These are phyloP conservation scores for Neopelma chrysocephalum DNA, from an alignment of 2,797 vertebrate species.

Conservation along the genomic window DNA sequence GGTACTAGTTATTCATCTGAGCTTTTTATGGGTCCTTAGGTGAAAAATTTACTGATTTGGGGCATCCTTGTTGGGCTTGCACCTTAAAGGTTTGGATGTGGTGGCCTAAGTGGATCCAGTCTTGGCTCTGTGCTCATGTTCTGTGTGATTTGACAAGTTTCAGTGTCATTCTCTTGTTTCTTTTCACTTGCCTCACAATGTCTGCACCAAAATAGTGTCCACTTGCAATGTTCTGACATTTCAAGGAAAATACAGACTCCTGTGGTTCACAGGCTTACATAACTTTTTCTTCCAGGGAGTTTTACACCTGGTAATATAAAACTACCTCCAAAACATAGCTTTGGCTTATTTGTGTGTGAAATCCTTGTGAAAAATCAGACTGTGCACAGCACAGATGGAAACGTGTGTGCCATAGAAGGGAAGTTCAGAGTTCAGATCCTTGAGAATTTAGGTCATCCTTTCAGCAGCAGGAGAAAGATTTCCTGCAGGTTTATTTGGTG, in stretches of 20 bases:
- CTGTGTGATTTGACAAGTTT: background rate
- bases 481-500: background rate
- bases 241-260: background rate
- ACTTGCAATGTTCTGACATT: background rate
- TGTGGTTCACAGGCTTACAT: background rate
- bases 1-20: background rate
- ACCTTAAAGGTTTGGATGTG: background rate
- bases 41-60: background rate
- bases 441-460: background rate
- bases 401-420: fast-evolving
- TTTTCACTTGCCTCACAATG: background rate
- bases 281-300: background rate
- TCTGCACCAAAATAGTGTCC: background rate
- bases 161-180: background rate
- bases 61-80: background rate
- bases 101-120: background rate
- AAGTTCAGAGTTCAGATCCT: background rate
- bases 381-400: background rate
- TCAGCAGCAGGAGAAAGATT: background rate
- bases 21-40: background rate
- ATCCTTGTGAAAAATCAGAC: background rate
- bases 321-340: background rate
- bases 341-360: background rate
- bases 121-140: background rate
- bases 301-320: background rate